Evolutionary conservation across 53 echinoderm and acorn worm genomes (phyloP).

Genomic region (Pentamera pediparva): DNA sequence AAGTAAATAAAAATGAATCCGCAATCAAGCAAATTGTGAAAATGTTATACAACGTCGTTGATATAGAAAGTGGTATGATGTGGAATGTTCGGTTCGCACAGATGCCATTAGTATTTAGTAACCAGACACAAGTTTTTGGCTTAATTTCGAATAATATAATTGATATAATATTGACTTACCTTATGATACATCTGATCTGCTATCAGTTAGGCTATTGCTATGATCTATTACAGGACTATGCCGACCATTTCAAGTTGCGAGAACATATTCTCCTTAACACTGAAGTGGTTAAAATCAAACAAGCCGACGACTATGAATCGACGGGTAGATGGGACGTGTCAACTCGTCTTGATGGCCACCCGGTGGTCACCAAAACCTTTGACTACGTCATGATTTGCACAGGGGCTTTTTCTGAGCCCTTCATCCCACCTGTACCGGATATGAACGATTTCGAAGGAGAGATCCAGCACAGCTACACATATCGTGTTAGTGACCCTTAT

Average conservation of each 20-base stretch:
- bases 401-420: slow-evolving; percentile 47
- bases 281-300: slow-evolving; percentile 37
- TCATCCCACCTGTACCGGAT: slow-evolving; percentile 52
- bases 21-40: too few relatives aligned
- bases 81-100: too few relatives aligned
- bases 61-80: too few relatives aligned
- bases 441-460: slow-evolving; percentile 56
- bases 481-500: slow-evolving; percentile 44
- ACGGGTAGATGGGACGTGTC: slow-evolving; percentile 68
- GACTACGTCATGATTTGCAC: slow-evolving; percentile 73
- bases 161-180: too few relatives aligned
- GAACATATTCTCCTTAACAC: slow-evolving; percentile 55
- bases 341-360: slow-evolving; percentile 9
- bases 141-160: too few relatives aligned
- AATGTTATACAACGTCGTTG: too few relatives aligned
- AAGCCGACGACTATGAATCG: slow-evolving; percentile 56
- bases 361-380: slow-evolving; percentile 30
- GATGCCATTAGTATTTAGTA: too few relatives aligned
- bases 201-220: too few relatives aligned
- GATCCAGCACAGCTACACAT: slow-evolving; percentile 54
- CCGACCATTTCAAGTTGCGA: slow-evolving; percentile 62
- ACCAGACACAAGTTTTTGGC: too few relatives aligned
- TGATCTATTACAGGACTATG: slow-evolving; percentile 33
- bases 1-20: too few relatives aligned
- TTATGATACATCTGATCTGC: too few relatives aligned